Percentiles rank a stretch among this genome's conserved stretches.
These are phyloP conservation scores for Philypnodon macrostomus DNA, from an alignment of 2,797 vertebrate genomes.

Conservation along the genomic window DNA sequence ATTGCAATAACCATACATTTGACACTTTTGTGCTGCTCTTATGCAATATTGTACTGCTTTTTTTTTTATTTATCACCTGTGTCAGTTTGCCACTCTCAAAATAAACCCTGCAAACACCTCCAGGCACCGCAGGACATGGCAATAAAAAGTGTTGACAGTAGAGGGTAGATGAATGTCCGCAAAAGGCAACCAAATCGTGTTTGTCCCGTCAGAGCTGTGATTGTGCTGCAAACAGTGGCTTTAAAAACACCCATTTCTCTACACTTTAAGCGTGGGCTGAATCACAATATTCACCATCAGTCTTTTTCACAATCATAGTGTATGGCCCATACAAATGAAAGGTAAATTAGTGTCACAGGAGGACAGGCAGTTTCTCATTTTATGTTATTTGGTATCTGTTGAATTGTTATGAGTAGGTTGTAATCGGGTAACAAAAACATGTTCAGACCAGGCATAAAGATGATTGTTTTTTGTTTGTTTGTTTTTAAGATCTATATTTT, in stretches of 20 bases:
- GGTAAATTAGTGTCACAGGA: conserved; percentile 21
- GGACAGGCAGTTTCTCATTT: no score
- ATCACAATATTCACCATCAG: conserved; percentile 18
- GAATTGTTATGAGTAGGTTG: no score
- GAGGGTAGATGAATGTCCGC: not conserved
- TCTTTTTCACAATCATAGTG: conserved; percentile 5
- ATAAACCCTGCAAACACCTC: no score
- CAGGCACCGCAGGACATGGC: not conserved
- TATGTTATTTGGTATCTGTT: not conserved
- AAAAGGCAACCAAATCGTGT: not conserved
- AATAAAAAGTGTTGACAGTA: not conserved
- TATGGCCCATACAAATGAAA: conserved; percentile 8
- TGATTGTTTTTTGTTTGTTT: no score
- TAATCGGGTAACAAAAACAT: no score
- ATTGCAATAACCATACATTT: no score
- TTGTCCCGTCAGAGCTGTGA: conserved; percentile 23
- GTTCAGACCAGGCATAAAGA: no score
- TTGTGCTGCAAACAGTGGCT: conserved; percentile 11
- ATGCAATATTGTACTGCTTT: no score
- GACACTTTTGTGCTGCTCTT: no score
- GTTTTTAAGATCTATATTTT: no score
- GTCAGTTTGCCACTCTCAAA: no score
- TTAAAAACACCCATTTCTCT: conserved; percentile 25
- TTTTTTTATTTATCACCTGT: no score
- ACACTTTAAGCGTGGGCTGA: not conserved